Evolutionary conservation across 2,888 invertebrate species (phyloP), one percentile per base, ranked within the genome.

Genomic region (Amphimallon solstitiale): DNA sequence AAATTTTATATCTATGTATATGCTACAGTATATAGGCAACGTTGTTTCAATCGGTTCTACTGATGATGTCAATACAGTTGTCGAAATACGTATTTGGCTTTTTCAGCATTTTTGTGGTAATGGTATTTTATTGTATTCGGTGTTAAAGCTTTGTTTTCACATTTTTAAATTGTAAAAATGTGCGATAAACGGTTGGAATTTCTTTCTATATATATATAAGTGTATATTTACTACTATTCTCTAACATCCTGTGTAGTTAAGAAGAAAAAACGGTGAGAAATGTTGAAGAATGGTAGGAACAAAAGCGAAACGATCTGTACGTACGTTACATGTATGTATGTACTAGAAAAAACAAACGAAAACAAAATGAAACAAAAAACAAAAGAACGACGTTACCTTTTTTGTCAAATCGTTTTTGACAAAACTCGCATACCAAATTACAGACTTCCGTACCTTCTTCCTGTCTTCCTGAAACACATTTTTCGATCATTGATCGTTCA

Each of bases 341-440:
- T 12, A 40, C 40, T 40, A 14, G 49, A 15, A 51, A 29, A 51
- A 51, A 19, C 34, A 21, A 29, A 17, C 29, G 34, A 29, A 35
- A 51, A 51, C 29, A 19, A 14, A 70, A 82, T 84, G 54, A 59
- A 86, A n/a, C n/a, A n/a, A n/a, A n/a, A 35, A 29, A 14, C 9
- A 14, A 51, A 12, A 21, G 12, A 23, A 21, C 54, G 54, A 15
- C n/a, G 23, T 52, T 89, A 90, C 89, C 90, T 90, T 90, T 89
- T 85, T 89, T 88, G 85, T 89, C 89, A 88, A 89, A 90, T 82
- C 89, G 88, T 86, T 89, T 89, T 86, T 89, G 89, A 87, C 90
- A 90, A 85, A 90, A 88, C 84, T 89, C 89, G 85, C 90, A 90
- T 86, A 87, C 21, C 54, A 38, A 87, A 84, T 34, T 49, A 59